Percentiles rank a stretch among this genome's conserved stretches.
Conservation (phyloP, 2,888 invertebrate species). For the Lasiommata megera region DNA sequence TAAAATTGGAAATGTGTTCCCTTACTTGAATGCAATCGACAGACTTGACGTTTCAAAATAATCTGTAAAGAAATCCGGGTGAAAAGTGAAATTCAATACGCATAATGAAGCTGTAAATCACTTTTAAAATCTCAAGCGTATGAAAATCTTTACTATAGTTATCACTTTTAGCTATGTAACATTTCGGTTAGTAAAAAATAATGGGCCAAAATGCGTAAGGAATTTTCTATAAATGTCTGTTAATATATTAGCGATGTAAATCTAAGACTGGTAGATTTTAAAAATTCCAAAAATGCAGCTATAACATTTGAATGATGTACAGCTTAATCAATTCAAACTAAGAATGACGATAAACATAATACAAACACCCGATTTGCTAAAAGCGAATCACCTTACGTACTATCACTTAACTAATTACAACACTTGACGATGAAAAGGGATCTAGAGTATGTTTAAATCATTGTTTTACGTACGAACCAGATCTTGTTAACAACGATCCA, state of each 20-base stretch:
- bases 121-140: no score
- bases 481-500: neutral
- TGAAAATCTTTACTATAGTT: no score
- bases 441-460: neutral
- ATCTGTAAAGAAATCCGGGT: no score
- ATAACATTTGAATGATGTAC: neutral
- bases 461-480: neutral
- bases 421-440: neutral
- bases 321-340: neutral
- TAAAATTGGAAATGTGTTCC: no score
- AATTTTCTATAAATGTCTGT: no score
- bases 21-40: no score
- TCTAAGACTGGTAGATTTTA: neutral
- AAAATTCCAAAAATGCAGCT: neutral
- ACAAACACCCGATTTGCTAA: constrained; percentile 2
- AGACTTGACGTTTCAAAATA: no score
- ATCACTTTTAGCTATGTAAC: no score
- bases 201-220: no score
- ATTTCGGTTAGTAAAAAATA: no score
- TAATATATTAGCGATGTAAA: neutral
- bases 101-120: no score
- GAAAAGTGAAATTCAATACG: no score
- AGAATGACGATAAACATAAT: neutral
- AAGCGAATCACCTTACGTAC: constrained; percentile 2
- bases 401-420: constrained; percentile 17